phyloP scores from a whole-genome alignment of 1,140 invertebrate species.

The Agrilus planipennis region DNA sequence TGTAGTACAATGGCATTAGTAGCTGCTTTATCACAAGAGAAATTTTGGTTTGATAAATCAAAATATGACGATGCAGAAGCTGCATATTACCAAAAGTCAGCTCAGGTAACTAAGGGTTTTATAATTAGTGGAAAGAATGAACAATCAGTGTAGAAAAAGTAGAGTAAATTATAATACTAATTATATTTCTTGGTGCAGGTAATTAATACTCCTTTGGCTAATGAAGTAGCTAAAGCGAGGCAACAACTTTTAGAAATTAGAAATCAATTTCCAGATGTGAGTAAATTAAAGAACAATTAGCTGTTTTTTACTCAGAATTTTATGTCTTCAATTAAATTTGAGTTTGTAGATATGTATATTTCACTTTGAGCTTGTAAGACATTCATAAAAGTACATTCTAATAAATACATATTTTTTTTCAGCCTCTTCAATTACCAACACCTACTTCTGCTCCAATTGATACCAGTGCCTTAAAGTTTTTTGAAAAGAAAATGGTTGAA shows the following conservation, averaged over 20 bases:
- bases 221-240: slow-evolving; percentile 52
- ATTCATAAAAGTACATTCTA: slow-evolving; percentile 5
- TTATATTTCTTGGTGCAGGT: slow-evolving; percentile 28
- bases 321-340: neutral
- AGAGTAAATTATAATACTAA: too few relatives aligned
- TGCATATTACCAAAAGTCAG: slow-evolving; percentile 43
- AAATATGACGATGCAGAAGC: slow-evolving; percentile 50
- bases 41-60: slow-evolving; percentile 47
- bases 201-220: slow-evolving; percentile 40
- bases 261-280: slow-evolving; percentile 51
- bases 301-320: too few relatives aligned
- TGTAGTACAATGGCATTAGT: slow-evolving; percentile 1
- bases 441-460: slow-evolving; percentile 15
- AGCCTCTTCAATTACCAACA: slow-evolving; percentile 9
- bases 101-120: slow-evolving; percentile 38
- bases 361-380: neutral
- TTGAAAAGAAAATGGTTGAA: slow-evolving; percentile 25
- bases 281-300: too few relatives aligned
- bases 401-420: slow-evolving; percentile 5
- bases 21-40: slow-evolving; percentile 30
- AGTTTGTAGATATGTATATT: slow-evolving; percentile 1
- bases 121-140: slow-evolving; percentile 18
- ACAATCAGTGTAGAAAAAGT: too few relatives aligned
- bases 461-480: slow-evolving; percentile 20
- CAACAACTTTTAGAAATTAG: slow-evolving; percentile 45